Evolutionary conservation across 2,113 vertebrate genomes (phyloP), one percentile per base, ranked within the genome.

Genomic region (Octodon degus): DNA sequence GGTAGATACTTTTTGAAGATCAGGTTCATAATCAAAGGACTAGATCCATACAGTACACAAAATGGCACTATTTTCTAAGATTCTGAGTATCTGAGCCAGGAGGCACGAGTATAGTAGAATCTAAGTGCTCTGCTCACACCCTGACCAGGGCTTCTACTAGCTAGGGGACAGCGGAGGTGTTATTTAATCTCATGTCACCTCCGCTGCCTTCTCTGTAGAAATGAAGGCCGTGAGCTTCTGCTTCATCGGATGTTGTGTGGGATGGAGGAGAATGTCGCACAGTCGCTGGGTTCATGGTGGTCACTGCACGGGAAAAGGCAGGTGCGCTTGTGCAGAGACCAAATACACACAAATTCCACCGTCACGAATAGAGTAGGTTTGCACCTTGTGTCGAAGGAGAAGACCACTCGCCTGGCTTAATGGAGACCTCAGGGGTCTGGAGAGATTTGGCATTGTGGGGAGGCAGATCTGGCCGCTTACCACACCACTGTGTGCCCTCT

Each of bases 281-380:
- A n/a, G 32, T 3, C 1, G 2, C 16, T 24, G 1, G 30, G 27
- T 24, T 37, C 32, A 13, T 25, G 14, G 22, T 1, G 22, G 72
- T 37, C 8, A 7, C 47, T 40, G 40, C 30, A 50, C 22, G 32
- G 3, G 10, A 72, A 55, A 6, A 50, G 40, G 14, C 67, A 27
- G 3, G 7, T 2, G 3, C 60, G 11, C 53, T 76, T 47, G 3
- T 63, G 43, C 82, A 74, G 53, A 7, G 70, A 30, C 22, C 34
- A 11, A 14, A 12, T 43, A 0, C 25, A 30, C 2, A 34, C 55
- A n/a, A 86, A 60, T 0, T 7, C 25, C 47, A 27, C 14, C 2
- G 30, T 63, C 11, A 43, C 37, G 34, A 67, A 22, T 37, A 37
- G 55, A 76, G 65, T 0, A 2, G 47, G 34, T n/a, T 89, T n/a